phyloP scores from a whole-genome alignment of 2,113 vertebrate species.

The Cygnus atratus region DNA sequence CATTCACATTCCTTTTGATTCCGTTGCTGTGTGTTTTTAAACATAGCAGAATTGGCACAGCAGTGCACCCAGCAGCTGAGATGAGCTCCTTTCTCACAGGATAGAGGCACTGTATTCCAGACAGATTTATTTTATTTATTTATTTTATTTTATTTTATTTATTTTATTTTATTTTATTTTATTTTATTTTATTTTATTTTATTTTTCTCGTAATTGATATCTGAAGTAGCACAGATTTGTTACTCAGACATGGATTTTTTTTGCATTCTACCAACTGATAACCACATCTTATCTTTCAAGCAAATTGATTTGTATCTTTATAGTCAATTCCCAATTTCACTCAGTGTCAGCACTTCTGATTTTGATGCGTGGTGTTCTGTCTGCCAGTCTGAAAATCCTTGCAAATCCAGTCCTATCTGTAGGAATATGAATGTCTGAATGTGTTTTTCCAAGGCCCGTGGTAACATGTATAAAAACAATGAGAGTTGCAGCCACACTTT shows the following conservation, averaged over 20 bases:
- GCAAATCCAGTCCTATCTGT: neutral
- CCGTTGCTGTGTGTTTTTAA: neutral
- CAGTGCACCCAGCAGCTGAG: fast-evolving
- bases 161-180: too few relatives aligned
- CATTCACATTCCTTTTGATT: neutral
- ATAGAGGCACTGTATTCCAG: neutral
- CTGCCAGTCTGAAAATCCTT: neutral
- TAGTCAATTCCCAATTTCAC: neutral
- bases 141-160: too few relatives aligned
- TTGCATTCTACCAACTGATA: neutral
- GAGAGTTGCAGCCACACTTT: neutral
- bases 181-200: neutral
- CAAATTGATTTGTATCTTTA: neutral
- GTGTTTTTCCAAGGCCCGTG: neutral
- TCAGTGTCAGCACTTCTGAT: neutral
- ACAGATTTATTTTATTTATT: neutral
- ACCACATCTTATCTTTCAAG: neutral
- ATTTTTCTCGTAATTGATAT: neutral
- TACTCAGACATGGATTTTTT: neutral
- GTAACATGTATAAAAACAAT: neutral
- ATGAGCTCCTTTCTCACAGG: neutral
- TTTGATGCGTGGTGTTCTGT: neutral
- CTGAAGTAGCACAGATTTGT: neutral
- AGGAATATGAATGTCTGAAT: neutral
- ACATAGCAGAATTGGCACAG: neutral